Evolutionary conservation across 1,140 invertebrate genomes (phyloP).

Genomic region (Camponotus vicinus): DNA sequence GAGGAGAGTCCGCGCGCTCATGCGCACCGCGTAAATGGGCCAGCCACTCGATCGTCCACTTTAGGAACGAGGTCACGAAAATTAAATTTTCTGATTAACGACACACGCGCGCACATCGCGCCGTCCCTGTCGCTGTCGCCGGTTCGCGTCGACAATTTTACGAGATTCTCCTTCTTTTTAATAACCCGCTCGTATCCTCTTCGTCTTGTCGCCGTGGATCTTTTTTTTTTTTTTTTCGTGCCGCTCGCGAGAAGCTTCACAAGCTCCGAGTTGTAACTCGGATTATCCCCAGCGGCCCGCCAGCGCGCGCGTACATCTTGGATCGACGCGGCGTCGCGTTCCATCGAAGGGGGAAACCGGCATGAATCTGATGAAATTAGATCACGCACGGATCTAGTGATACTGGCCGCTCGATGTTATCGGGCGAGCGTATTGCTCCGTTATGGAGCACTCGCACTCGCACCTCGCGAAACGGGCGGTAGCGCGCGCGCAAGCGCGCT

Average conservation of each 20-base stretch:
- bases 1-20: conserved; percentile 71
- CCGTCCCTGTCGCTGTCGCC: conserved; percentile 3
- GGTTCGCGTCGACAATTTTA: conserved; percentile 9
- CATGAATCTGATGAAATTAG: conserved; percentile 30
- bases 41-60: conserved; percentile 79
- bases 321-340: no score
- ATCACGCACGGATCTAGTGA: conserved; percentile 36
- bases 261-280: no score
- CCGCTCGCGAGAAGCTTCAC: background rate
- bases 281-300: no score
- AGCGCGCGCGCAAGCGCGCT: conserved; percentile 53
- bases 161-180: conserved; percentile 40
- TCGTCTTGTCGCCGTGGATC: background rate
- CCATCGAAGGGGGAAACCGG: background rate
- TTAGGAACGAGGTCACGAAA: conserved; percentile 85
- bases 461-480: conserved; percentile 7
- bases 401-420: conserved; percentile 39
- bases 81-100: conserved; percentile 85
- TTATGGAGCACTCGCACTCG: conserved; percentile 10
- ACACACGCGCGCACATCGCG: conserved; percentile 68
- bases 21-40: conserved; percentile 83
- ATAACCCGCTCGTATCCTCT: conserved; percentile 33
- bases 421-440: conserved; percentile 38
- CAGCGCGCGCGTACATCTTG: no score
- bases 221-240: no score